Conservation (phyloP, 2,888 invertebrate genomes). For the Unio pictorum region DNA sequence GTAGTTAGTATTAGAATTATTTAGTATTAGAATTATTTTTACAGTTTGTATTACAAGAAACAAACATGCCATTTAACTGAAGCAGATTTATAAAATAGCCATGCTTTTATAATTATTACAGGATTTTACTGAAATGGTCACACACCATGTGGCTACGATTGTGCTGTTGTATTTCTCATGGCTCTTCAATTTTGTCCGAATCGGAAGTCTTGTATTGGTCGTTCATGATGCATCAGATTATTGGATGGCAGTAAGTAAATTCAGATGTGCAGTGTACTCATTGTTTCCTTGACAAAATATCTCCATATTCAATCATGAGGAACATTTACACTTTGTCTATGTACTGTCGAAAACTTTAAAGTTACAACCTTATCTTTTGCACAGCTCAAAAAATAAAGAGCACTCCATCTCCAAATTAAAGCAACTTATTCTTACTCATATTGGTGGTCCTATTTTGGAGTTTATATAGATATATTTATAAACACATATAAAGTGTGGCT, state of each 20-base stretch:
- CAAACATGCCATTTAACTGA: not conserved
- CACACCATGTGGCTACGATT: constrained; percentile 96
- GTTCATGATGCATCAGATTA: constrained; percentile 73
- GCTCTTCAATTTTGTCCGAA: constrained; percentile 91
- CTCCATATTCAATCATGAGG: not conserved
- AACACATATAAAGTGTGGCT: too few species aligned
- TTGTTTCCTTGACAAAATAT: not conserved
- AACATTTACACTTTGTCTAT: not conserved
- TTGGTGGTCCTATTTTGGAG: too few species aligned
- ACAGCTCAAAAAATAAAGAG: too few species aligned
- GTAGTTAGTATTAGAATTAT: not conserved
- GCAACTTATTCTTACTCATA: too few species aligned
- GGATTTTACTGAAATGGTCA: constrained; percentile 96
- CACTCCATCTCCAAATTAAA: too few species aligned
- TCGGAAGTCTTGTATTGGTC: constrained; percentile 87
- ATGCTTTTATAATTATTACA: constrained; percentile 37
- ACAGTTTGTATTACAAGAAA: too few species aligned
- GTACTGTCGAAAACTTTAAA: too few species aligned
- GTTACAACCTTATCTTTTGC: too few species aligned
- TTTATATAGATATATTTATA: too few species aligned
- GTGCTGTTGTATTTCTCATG: constrained; percentile 92
- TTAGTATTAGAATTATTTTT: not conserved
- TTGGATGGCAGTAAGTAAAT: constrained; percentile 68
- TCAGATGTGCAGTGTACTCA: not conserved
- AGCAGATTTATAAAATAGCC: not conserved